These are phyloP conservation scores for Chesias legatella DNA, from an alignment of 2,888 invertebrate genomes.

Conservation along the genomic window DNA sequence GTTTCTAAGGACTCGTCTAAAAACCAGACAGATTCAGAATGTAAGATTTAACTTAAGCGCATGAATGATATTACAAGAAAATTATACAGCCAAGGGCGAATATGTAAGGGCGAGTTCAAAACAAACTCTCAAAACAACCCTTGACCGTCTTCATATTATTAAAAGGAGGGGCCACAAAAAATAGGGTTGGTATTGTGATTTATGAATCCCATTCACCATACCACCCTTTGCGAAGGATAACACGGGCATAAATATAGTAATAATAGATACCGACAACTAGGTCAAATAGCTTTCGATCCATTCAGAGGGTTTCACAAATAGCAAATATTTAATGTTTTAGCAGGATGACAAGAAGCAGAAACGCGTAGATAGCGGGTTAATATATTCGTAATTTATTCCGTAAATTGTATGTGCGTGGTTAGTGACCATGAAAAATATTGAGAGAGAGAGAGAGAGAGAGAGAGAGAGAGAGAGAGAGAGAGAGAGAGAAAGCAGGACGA, in stretches of 20 bases:
- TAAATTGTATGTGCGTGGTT: too few relatives aligned
- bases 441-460: too few relatives aligned
- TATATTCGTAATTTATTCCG: too few relatives aligned
- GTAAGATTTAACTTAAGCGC: too few relatives aligned
- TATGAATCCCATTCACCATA: constrained; percentile 20
- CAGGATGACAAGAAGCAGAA: too few relatives aligned
- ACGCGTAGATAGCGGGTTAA: not conserved
- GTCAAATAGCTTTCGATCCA: constrained; percentile 22
- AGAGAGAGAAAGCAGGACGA: too few relatives aligned
- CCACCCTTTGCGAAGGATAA: constrained; percentile 21
- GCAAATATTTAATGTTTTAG: constrained; percentile 3
- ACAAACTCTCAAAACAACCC: not conserved
- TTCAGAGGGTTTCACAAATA: constrained; percentile 15
- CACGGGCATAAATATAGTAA: constrained; percentile 11
- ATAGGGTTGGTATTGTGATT: constrained; percentile 22
- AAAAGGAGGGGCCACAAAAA: constrained; percentile 14
- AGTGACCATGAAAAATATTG: too few relatives aligned
- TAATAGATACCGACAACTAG: constrained; percentile 15
- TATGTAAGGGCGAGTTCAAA: not conserved
- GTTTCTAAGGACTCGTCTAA: too few relatives aligned
- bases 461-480: too few relatives aligned
- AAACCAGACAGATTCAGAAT: too few relatives aligned
- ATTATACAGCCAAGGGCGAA: not conserved
- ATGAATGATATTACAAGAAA: not conserved
- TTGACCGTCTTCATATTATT: constrained; percentile 10